Percentiles rank a stretch among this genome's conserved stretches.
These are phyloP conservation scores for Leucophora obtusa DNA, from an alignment of 2,888 invertebrate genomes.

Conservation along the genomic window DNA sequence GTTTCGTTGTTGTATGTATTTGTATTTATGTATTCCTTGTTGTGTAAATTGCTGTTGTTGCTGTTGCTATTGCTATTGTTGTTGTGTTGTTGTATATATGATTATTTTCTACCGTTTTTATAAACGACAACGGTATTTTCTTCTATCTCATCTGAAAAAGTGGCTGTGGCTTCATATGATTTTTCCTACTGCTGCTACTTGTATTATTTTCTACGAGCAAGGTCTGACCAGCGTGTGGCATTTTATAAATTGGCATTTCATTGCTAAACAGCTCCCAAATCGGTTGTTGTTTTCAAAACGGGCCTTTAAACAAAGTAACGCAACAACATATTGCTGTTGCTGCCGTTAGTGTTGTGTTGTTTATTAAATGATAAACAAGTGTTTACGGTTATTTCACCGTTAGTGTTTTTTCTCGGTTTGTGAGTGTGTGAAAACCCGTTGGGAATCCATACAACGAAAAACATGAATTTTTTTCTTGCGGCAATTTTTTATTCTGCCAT, in stretches of 20 bases:
- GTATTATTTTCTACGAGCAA: constrained; percentile 43
- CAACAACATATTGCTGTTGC: constrained; percentile 44
- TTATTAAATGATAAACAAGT: constrained; percentile 61
- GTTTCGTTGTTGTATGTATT: constrained; percentile 60
- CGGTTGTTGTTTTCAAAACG: constrained; percentile 66
- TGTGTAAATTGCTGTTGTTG: constrained; percentile 52
- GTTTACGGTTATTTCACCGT: constrained; percentile 46
- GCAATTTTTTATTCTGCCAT: constrained; percentile 20
- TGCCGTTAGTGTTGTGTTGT: constrained; percentile 45
- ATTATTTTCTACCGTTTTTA: constrained; percentile 56
- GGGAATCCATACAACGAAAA: constrained; percentile 17
- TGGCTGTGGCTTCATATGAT: constrained; percentile 56
- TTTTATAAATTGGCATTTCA: constrained; percentile 70
- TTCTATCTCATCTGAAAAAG: constrained; percentile 57
- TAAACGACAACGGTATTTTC: constrained; percentile 44
- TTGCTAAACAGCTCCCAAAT: constrained; percentile 70
- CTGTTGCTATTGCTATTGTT: constrained; percentile 54
- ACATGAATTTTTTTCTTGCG: constrained; percentile 42
- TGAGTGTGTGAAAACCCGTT: not conserved
- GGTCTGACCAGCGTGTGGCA: constrained; percentile 65
- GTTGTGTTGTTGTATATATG: constrained; percentile 58
- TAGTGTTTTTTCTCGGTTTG: constrained; percentile 10
- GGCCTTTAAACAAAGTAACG: constrained; percentile 37
- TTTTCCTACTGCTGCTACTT: constrained; percentile 55
- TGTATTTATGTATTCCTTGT: constrained; percentile 62